A percentile compares a stretch with the other conserved stretches of the same genome.
phyloP scores from a whole-genome alignment of 2,113 vertebrate genomes.

The Ophthalmolycus amberensis region DNA sequence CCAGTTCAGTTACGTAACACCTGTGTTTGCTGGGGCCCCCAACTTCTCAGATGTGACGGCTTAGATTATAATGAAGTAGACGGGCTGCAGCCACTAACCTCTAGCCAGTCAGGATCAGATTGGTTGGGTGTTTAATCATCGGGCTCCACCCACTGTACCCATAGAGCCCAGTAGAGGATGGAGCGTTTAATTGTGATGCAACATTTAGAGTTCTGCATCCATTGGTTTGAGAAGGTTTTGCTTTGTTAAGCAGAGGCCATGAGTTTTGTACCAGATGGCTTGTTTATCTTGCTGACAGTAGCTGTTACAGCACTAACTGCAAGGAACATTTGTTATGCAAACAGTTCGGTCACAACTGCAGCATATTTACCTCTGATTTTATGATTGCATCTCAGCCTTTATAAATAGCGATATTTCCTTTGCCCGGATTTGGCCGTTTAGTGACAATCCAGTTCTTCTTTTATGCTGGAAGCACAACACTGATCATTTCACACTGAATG shows the following conservation, averaged over 20 bases:
- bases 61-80: too few species aligned
- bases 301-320: background rate
- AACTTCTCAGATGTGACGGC: too few species aligned
- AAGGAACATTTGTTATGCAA: constrained; percentile 4
- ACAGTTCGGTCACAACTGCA: background rate
- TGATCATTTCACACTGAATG: constrained; percentile 36
- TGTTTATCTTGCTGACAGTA: constrained; percentile 13
- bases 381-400: background rate
- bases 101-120: too few species aligned
- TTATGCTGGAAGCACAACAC: constrained; percentile 14
- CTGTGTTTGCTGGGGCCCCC: too few species aligned
- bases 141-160: too few species aligned
- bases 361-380: background rate
- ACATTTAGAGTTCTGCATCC: constrained; percentile 18
- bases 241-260: constrained; percentile 2
- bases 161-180: too few species aligned
- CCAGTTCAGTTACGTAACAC: too few species aligned
- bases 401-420: background rate
- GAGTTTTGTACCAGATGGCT: background rate
- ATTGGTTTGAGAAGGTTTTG: background rate
- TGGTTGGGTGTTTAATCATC: too few species aligned
- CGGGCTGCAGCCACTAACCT: too few species aligned
- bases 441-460: constrained; percentile 20
- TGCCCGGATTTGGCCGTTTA: constrained; percentile 11
- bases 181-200: background rate